Base-by-base conservation (phyloP, 2,888 invertebrate genomes). In the Polydesmus complanatus region DNA sequence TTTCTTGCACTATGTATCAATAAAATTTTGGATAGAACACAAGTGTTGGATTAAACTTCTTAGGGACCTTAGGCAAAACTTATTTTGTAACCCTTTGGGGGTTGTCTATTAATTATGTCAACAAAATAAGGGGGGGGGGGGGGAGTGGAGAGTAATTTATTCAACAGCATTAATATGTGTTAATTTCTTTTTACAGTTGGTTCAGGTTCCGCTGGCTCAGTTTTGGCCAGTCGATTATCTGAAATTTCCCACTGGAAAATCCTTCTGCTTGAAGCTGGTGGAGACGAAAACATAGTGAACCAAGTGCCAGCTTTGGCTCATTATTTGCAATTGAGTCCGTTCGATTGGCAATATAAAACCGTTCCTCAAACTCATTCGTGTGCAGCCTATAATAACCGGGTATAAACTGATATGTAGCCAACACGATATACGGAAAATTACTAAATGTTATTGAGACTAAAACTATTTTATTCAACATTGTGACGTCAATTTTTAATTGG, bases 281-380 rank as follows among this genome's bases (percentile, higher is more conserved):
- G 68, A 11, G 65, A 65, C 1, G 68, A 68, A 56, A 67, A 64
- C 51, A 48, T 65, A 21, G 62, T 68, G 1, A 65, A 65, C 3
- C 68, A 68, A 57, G 67, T 68, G 11, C 68, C 68, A 3, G 51
- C 67, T 18, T 64, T 66, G 3, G 67, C 67, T 1, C 66, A 67
- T 27, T 67, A 65, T 27, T 58, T 68, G 23, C 68, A 68, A 59
- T 64, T 67, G 61, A 68, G 67, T 22, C 68, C 67, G 2, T 77
- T 92, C 57, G 92, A 93, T 72, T 93, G 92, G 92, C 84, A 88
- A 70, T 93, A 91, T 73, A 92, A 92, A 74, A 88, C 88, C 1
- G 92, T 93, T 71, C 90, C 92, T 0, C 85, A 88, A 54, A 54
- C 54, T 22, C 56, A 60, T 8, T 54, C 64, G 1, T 64, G 65